Percentiles rank a stretch among this genome's conserved stretches.
These are phyloP conservation scores for Procavia capensis DNA, from an alignment of 2,113 vertebrate genomes.

Conservation along the genomic window DNA sequence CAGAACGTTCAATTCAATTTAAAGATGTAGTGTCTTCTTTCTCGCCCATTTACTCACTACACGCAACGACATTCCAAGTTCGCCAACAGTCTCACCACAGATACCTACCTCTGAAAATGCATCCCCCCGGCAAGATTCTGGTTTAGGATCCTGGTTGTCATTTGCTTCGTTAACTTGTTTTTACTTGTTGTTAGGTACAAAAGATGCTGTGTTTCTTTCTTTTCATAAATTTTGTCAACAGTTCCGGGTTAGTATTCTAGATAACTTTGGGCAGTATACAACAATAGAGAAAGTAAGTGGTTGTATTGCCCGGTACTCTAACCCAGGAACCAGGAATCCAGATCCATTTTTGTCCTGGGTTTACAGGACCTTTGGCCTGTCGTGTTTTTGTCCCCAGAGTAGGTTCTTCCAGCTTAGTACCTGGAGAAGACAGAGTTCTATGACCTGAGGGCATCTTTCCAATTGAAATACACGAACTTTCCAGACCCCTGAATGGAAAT, in stretches of 20 bases:
- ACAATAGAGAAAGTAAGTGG: not conserved
- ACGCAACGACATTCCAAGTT: not conserved
- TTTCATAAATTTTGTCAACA: not conserved
- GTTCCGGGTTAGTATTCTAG: not conserved
- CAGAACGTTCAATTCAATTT: constrained; percentile 89
- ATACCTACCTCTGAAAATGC: constrained; percentile 42
- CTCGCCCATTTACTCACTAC: not conserved
- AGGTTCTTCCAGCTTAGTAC: not conserved
- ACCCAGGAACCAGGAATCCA: not conserved
- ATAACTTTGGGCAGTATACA: not conserved
- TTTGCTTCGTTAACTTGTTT: not conserved
- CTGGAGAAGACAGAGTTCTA: not conserved
- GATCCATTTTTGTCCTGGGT: not conserved
- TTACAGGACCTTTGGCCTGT: not conserved
- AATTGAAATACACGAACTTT: constrained; percentile 51
- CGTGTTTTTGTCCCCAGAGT: not conserved
- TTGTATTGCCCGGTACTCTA: not conserved
- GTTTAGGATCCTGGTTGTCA: not conserved
- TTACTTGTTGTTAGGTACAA: not conserved
- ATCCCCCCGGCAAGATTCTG: not conserved
- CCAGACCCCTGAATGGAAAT: constrained; percentile 63
- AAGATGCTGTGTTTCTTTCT: not conserved
- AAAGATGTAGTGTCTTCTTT: constrained; percentile 83
- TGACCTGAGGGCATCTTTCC: not conserved
- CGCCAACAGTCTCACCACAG: not conserved